A percentile compares a stretch with the other conserved stretches of the same genome.
phyloP scores from a whole-genome alignment of 2,888 invertebrate species.

The Parnassius mnemosyne region DNA sequence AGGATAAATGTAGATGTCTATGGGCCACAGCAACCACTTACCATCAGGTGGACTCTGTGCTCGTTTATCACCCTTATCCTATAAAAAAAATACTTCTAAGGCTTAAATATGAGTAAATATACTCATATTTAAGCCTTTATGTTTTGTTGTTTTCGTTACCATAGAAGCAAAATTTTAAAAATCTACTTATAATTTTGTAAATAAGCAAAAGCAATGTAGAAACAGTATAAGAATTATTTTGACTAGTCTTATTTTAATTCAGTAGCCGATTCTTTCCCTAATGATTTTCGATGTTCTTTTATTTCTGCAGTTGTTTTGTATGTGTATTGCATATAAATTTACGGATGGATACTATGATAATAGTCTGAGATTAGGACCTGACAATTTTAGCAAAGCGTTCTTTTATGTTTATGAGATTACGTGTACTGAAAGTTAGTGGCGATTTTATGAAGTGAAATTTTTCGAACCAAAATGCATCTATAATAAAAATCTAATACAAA shows the following conservation, averaged over 20 bases:
- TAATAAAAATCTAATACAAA: too few relatives aligned
- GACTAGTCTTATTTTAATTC: conserved; percentile 26
- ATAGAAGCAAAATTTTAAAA: too few relatives aligned
- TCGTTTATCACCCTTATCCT: too few relatives aligned
- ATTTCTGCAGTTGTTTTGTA: conserved; percentile 35
- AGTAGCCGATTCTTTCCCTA: conserved; percentile 28
- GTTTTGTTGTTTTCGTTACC: too few relatives aligned
- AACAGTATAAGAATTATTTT: neutral
- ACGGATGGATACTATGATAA: conserved; percentile 45
- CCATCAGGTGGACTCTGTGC: too few relatives aligned
- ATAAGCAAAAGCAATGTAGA: too few relatives aligned
- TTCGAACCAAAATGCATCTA: neutral
- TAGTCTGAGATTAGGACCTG: conserved; percentile 52
- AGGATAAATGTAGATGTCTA: too few relatives aligned
- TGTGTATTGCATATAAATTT: conserved; percentile 45
- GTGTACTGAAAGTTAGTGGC: conserved; percentile 51
- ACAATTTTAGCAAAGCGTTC: conserved; percentile 52
- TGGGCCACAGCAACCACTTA: too few relatives aligned
- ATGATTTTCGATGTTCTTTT: conserved; percentile 34
- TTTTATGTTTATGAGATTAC: conserved; percentile 61
- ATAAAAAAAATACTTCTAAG: too few relatives aligned
- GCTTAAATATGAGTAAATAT: too few relatives aligned
- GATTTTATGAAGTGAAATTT: conserved; percentile 32
- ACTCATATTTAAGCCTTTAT: too few relatives aligned
- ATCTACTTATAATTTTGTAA: too few relatives aligned